Evolutionary conservation across 2,797 vertebrate species (phyloP).

Genomic region (Poeciliopsis infans): DNA sequence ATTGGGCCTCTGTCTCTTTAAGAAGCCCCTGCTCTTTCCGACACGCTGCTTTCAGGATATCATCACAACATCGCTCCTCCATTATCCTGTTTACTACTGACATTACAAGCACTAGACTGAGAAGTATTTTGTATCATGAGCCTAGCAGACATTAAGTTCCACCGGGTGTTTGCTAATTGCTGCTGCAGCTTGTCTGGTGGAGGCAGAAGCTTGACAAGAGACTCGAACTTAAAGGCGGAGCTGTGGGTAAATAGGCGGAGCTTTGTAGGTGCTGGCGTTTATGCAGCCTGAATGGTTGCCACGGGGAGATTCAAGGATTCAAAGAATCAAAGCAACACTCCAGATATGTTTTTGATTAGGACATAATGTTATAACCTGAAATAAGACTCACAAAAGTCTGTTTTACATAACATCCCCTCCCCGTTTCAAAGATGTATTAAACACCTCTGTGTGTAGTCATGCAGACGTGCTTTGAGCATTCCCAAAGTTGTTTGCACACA

Average conservation of each 20-base stretch:
- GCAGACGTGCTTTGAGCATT: slow-evolving; percentile 31
- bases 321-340: background rate
- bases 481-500: slow-evolving; percentile 34
- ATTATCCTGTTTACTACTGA: background rate
- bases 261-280: background rate
- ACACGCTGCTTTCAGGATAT: background rate
- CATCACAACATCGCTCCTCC: background rate
- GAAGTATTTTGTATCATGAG: background rate
- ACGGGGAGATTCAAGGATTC: background rate
- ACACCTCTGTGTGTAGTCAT: slow-evolving; percentile 5
- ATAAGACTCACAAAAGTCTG: too few species aligned
- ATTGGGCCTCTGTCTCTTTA: background rate
- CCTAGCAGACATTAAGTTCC: background rate
- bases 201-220: background rate
- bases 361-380: too few species aligned
- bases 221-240: too few species aligned
- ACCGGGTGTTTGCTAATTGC: background rate
- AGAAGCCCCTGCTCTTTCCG: background rate
- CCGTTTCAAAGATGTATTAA: background rate
- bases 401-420: background rate
- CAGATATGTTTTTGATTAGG: background rate
- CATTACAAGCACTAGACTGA: background rate
- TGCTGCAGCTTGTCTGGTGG: background rate
- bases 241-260: background rate
- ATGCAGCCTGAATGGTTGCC: background rate